These are phyloP conservation scores for Agriopis aurantiaria DNA, from an alignment of 2,888 invertebrate genomes.

Conservation along the genomic window DNA sequence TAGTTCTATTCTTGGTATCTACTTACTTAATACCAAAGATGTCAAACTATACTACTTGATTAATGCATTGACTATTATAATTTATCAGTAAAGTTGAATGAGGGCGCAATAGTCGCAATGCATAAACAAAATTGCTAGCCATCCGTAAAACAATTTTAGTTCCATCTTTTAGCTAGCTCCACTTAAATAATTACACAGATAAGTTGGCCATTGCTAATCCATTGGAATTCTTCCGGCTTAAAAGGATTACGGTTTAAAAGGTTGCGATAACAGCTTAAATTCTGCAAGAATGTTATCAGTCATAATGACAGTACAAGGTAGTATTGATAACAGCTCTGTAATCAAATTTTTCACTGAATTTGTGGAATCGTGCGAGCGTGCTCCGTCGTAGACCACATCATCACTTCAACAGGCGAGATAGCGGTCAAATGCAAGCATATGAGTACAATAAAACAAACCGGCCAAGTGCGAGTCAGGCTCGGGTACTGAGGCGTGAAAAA, in stretches of 20 bases:
- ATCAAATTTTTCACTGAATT: neutral
- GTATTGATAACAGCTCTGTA: neutral
- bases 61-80: no score
- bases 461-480: no score
- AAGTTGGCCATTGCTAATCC: conserved; percentile 14
- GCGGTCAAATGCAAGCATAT: no score
- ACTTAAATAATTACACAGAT: neutral
- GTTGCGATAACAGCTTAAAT: conserved; percentile 18
- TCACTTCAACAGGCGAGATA: no score
- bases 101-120: neutral
- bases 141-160: neutral
- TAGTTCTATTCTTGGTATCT: neutral
- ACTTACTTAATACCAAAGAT: no score
- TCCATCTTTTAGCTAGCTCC: neutral
- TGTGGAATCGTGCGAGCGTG: neutral
- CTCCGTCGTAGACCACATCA: no score
- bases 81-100: neutral
- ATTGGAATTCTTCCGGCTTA: conserved; percentile 24
- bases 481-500: no score
- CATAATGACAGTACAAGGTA: neutral
- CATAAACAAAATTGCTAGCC: neutral
- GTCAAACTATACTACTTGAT: no score
- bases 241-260: conserved; percentile 29
- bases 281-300: conserved; percentile 22
- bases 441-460: no score